Base-by-base conservation (phyloP, 2,113 vertebrate genomes). In the Centropristis striata region DNA sequence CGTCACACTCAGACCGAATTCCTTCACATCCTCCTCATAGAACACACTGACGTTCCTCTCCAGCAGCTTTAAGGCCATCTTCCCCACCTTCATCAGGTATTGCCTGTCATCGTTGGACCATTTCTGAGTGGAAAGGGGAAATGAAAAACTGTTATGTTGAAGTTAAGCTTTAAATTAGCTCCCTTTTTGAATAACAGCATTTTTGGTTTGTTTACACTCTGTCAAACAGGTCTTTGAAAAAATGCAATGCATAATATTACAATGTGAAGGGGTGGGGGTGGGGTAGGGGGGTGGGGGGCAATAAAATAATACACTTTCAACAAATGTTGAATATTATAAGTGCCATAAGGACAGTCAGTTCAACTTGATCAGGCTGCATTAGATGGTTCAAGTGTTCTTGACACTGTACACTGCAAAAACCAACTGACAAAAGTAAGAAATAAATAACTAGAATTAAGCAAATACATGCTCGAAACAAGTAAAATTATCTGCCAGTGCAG, bases 61-160 rank as follows among this genome's bases (percentile, higher is more conserved):
- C 73, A 93, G 59, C 87, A 92, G 88, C 11, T 57, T 81, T 12
- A 92, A 83, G 1, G 95, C 93, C 75, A 96, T 69, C 57, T 83
- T 78, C 1, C 91, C 95, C 57, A 95, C 55, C 15, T 66, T 75
- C 0, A 6, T 51, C 61, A 94, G 21, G 25, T 90, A 66, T 0
- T 6, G 0, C 18, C 41, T 86, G 50, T 95, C 94, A 0, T 53
- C 23, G 0, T 27, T 37, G 1, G 50, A 73, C 94, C 95, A 95
- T 58, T 57, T 81, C 67, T 91, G 61, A 16, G 21, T 3, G 44
- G 13, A 78, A 32, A 80, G 39, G n/a, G 1, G 47, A 65, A 20
- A 27, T 41, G 15, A 41, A 0, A 60, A 60, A 16, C 18, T 16
- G 3, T 49, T 20, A 25, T 14, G 1, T 1, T 21, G 4, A 67